Evolutionary conservation across 2,113 vertebrate species (phyloP), one percentile per base, ranked within the genome.

Genomic region (Carassius carassius): DNA sequence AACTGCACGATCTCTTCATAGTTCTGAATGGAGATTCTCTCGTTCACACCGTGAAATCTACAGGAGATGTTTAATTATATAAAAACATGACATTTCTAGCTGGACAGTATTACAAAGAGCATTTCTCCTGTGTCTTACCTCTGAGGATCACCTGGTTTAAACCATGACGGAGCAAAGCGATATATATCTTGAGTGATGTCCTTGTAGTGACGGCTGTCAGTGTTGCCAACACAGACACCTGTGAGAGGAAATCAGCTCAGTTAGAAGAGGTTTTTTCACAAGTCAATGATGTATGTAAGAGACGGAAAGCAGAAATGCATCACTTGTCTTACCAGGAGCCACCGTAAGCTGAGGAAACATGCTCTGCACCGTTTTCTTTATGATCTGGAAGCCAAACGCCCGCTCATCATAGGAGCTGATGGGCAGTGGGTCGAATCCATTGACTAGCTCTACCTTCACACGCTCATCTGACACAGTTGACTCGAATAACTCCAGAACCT

Each of bases 1-100:
- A 99, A 99, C 32, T 91, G 84, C 0, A 98, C 89, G 17, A 96
- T 89, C 1, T 92, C 95, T 90, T 97, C 95, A 0, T 96, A 98
- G 89, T 91, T 95, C 88, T 95, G 92, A 63, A 92, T 17, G 0
- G 97, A 97, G 92, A 99, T 98, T 88, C 96, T 96, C 93, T 99
- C 98, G 21, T 98, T 98, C 86, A 97, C 74, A 13, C 97, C 98
- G 60, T 99, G 98, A 86, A 98, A 92, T 91, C 98, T 93, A 88
- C 84, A 81, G 87, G 74, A 54, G 60, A 37, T 58, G 23, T 72
- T 56, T 29, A 35, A 32, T 25, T 0, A 51, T 9, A 70, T 19
- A 70, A 35, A 70, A 19, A 35, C 32, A 32, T 62, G n/a, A 54
- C 16, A 54, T 17, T 54, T 54, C 51, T 17, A 2, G 51, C 14